These are phyloP conservation scores for Zalophus californianus DNA, from an alignment of 2,797 vertebrate genomes.

Conservation along the genomic window DNA sequence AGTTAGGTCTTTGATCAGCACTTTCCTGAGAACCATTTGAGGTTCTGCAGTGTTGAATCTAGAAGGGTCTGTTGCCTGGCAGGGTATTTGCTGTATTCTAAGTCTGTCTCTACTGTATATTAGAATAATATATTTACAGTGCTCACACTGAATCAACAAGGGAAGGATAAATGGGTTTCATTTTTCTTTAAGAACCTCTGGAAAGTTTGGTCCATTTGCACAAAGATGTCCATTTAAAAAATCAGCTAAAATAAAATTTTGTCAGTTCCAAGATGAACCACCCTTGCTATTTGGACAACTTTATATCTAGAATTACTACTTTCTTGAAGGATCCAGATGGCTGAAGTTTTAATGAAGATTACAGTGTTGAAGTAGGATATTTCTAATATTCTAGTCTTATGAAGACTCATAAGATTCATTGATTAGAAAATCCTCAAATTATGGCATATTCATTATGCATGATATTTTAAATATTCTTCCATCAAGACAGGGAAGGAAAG, in stretches of 20 bases:
- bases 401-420: neutral
- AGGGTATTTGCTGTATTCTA: neutral
- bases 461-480: neutral
- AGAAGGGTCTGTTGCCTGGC: neutral
- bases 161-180: neutral
- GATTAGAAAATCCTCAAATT: neutral
- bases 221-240: neutral
- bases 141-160: neutral
- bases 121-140: neutral
- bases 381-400: constrained; percentile 2
- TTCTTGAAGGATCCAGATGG: neutral
- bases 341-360: neutral
- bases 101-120: neutral
- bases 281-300: neutral
- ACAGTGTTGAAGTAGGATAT: neutral
- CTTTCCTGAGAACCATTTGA: neutral
- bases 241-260: neutral
- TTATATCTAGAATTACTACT: neutral
- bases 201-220: neutral
- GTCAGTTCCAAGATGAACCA: neutral
- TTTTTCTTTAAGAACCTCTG: neutral
- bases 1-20: neutral
- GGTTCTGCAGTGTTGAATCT: neutral
- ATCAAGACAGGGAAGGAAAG: neutral
- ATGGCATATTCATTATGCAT: neutral